Evolutionary conservation across 1,140 invertebrate genomes (phyloP), one percentile per base, ranked within the genome.

Genomic region (Lasioglossum baleicum): DNA sequence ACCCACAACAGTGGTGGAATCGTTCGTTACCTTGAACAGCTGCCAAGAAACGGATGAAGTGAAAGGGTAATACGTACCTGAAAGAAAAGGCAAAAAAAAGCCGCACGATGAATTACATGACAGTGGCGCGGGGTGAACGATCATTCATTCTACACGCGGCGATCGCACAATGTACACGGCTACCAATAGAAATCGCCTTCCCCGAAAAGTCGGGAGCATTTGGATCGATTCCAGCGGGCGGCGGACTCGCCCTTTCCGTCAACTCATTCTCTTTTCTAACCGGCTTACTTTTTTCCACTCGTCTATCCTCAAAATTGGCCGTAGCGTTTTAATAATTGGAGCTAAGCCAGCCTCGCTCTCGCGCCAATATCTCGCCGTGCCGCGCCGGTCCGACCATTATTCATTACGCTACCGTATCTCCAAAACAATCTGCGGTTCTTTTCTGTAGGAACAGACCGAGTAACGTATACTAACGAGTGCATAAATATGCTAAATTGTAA

Each of bases 181-280:
- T 53, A 40, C 40, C 58, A 58, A 80, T 70, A 75, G 71, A 83
- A 81, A 79, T 84, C 51, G 58, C 78, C 63, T 72, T 63, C 10
- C 51, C 56, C 17, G 61, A 68, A 65, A 76, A 72, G 75, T 73
- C 81, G 60, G 40, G 48, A 53, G 65, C 71, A 63, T 88, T 91
- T 90, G 90, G 90, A 91, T 83, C 75, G 63, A 75, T 66, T 90
- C 90, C 89, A 91, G 86, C 85, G 71, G 13, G 81, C 85, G 74
- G 80, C 83, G 84, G 89, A 88, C 81, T 86, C 86, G 58, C 64
- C 68, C 22, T 20, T 53, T 35, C 1, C 72, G 67, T 61, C 70
- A 65, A 64, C 58, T 77, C 61, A 51, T 53, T 53, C 73, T 20
- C 63, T 85, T 67, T 75, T 69, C 22, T 64, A 51, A 44, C 63